Conservation (phyloP, 1,140 invertebrate genomes). For the Drosophila erecta region DNA sequence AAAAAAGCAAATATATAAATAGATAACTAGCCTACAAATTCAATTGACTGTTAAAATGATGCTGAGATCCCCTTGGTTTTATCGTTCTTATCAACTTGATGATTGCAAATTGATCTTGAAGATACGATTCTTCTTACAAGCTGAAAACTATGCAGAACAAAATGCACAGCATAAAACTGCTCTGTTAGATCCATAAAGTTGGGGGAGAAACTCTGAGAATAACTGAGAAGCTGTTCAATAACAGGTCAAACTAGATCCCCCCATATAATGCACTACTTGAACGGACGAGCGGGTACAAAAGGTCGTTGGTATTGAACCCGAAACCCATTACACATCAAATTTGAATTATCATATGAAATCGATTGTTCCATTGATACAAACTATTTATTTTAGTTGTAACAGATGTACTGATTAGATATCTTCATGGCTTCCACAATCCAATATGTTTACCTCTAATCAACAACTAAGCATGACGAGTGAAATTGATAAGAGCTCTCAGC, state of each 20-base stretch:
- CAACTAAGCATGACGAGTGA: slow-evolving; percentile 12
- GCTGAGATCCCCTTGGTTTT: too few relatives aligned
- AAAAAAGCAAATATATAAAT: background rate
- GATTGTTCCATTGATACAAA: background rate
- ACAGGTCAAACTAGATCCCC: slow-evolving; percentile 8
- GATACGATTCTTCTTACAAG: too few relatives aligned
- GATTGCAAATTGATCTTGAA: too few relatives aligned
- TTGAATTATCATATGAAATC: background rate
- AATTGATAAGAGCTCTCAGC: slow-evolving; percentile 4
- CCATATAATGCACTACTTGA: background rate
- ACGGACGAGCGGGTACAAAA: background rate
- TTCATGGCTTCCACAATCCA: background rate
- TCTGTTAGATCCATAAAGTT: background rate
- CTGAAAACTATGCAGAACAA: too few relatives aligned
- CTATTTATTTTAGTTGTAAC: background rate
- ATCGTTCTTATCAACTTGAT: too few relatives aligned
- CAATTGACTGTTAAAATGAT: background rate
- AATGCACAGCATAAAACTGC: too few relatives aligned
- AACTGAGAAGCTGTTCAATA: background rate
- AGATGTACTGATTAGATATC: background rate
- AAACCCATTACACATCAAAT: background rate
- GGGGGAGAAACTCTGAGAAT: background rate
- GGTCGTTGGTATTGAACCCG: background rate
- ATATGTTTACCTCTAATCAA: background rate
- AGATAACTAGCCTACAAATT: background rate